Evolutionary conservation across 2,113 vertebrate genomes (phyloP), one percentile per base, ranked within the genome.

Genomic region (Enhydra lutris): DNA sequence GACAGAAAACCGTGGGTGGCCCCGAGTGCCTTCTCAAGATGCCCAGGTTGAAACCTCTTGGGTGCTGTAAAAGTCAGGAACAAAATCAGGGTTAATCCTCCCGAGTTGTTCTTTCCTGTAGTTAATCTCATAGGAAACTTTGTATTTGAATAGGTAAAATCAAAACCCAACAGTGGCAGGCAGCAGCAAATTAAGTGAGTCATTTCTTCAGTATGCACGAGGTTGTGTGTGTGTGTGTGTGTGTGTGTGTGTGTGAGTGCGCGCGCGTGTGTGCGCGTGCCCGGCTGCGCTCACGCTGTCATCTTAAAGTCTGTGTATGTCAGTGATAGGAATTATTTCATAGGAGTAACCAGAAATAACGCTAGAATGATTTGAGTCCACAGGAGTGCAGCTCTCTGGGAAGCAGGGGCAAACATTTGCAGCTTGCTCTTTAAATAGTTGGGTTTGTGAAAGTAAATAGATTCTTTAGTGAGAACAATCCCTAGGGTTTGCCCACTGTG

Each of bases 181-280:
- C 94, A 95, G 97, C 84, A 83, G 97, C 96, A 92, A 97, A 98
- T 97, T 74, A 96, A 98, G 92, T 98, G 98, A 98, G 98, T 98
- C 97, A 98, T 97, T 97, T 97, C 52, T 97, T 97, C 95, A 92
- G 18, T 94, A 90, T 94, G 96, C 94, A 87, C 85, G 85, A 94
- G 93, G 80, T 20, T 45, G 45, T 47, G 45, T 47, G 47, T 50
- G 55, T 26, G 67, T 39, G 89, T 86, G 50, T 57, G 81, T 52
- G 45, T 45, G 45, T 47, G 45, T 47, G 47, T 50, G 55, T 26
- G 67, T 39, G 89, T 86, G 50, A 21, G 81, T 52, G 61, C 21
- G 86, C 36, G 80, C 24, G 78, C 14, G 88, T 42, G 52, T 39
- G 10, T 1, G 39, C 12, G 36, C 26, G 45, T 45, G 42, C 87